Evolutionary conservation across 2,888 invertebrate species (phyloP), one percentile per base, ranked within the genome.

Genomic region (Pristionchus arcanus): DNA sequence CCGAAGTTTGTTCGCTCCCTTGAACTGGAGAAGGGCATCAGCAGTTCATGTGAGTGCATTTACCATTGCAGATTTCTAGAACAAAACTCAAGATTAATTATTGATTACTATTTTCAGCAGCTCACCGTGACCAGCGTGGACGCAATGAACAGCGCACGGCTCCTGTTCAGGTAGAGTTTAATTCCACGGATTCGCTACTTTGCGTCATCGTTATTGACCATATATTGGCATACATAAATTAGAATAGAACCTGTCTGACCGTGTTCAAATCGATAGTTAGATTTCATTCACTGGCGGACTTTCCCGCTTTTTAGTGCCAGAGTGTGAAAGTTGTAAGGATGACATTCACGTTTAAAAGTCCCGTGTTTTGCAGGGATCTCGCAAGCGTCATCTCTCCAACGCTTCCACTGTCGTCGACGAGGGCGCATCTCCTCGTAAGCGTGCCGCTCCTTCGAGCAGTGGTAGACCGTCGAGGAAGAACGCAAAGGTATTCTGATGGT

Each of bases 381-480:
- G 94, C 81, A 94, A 94, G 83, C 92, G 94, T 71, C 92, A 92
- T 63, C 92, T 93, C 3, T 93, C 93, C 28, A 92, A 90, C 68
- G 90, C 92, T 1, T 93, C 93, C 15, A 92, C 92, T 7, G 89
- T 93, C 88, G 90, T 91, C 55, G 90, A 91, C 13, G 53, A 74
- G 16, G 74, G 55, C 63, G 87, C 68, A 13, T 92, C 92, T 16
- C 92, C 92, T 31, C 87, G 91, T 53, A 93, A 93, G 83, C 91
- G 92, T 25, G 90, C 91, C 16, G 87, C 81, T 25, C 90, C 89
- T 11, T 83, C 90, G 66, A 90, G 86, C 68, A 90, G 90, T 63
- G 92, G 92, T 53, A 90, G 91, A 37, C 90, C 93, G 9, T 91
- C 90, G 3, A 90, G 92, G 16, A 90, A 90, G 81, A 66, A 59